Evolutionary conservation across 2,113 vertebrate species (phyloP), one percentile per base, ranked within the genome.

Genomic region (Himantopus leucocephalus): DNA sequence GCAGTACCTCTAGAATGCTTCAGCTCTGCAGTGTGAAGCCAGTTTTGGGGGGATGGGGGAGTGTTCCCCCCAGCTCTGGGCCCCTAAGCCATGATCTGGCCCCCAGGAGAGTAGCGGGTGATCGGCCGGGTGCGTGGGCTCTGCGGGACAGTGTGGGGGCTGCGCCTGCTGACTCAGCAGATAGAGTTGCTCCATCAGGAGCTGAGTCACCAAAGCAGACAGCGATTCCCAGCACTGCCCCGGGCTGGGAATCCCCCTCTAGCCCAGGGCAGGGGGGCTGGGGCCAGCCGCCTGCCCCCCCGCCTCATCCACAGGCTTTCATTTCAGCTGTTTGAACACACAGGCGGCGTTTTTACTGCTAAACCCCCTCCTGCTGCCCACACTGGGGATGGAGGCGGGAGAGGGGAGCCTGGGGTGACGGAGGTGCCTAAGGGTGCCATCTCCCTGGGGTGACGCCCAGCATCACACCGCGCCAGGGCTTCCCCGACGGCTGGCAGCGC

Each of bases 131-230:
- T 3, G 3, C 2, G 7, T 1, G 39, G 76, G 55, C 71, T 71
- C 52, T 17, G 56, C 0, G 0, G 1, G 19, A 32, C 55, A n/a
- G 30, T 1, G 7, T 1, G 9, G 48, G 55, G 68, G 73, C 81
- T 60, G 58, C 2, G 5, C 5, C 35, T 68, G 88, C 90, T 85
- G 96, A 85, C n/a, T 94, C 85, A 82, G 74, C 95, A 88, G 29
- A 55, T 79, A 79, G 12, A 78, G 29, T 32, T 64, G 63, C 58
- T 85, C n/a, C 0, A 0, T 22, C 52, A 43, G 45, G 80, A 72
- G 88, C 92, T 95, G 94, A 93, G 58, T 90, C 96, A 94, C 62
- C 21, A 15, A 32, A 63, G 34, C 72, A 39, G 53, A 55, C 20
- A 1, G 11, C 9, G 4, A 26, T 39, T 88, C 71, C 92, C 43